Conservation (phyloP, 92 coral and sea anemone genomes). For the Pocillopora grandis region DNA sequence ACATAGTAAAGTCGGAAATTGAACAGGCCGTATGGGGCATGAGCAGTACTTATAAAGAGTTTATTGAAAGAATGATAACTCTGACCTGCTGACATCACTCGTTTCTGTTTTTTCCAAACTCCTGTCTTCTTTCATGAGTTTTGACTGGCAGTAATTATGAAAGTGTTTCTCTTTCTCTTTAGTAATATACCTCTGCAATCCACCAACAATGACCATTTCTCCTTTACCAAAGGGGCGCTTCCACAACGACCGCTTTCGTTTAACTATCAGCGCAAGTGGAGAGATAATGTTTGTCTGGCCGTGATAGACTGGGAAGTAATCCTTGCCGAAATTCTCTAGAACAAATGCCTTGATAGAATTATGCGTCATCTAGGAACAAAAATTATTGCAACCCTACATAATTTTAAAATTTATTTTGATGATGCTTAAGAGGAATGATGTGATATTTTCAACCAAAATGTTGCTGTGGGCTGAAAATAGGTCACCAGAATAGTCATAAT, state of each 20-base stretch:
- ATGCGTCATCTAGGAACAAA: constrained; percentile 22
- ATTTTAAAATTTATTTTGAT: not conserved
- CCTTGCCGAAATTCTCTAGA: constrained; percentile 56
- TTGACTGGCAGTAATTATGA: constrained; percentile 14
- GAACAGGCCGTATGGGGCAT: too few relatives aligned
- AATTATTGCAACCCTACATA: not conserved
- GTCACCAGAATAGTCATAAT: too few relatives aligned
- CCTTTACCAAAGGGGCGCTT: constrained; percentile 61
- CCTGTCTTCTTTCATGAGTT: constrained; percentile 21
- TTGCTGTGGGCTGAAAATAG: too few relatives aligned
- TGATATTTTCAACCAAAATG: too few relatives aligned
- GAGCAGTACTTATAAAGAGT: too few relatives aligned
- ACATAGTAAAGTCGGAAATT: too few relatives aligned
- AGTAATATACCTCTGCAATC: constrained; percentile 45
- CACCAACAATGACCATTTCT: constrained; percentile 45
- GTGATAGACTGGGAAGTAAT: constrained; percentile 60
- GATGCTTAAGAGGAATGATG: too few relatives aligned
- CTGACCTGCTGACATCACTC: constrained; percentile 27
- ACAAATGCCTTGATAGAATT: constrained; percentile 39
- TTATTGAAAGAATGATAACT: too few relatives aligned
- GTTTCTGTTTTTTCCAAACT: constrained; percentile 51
- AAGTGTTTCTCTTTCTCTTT: constrained; percentile 11
- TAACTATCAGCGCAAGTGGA: constrained; percentile 36
- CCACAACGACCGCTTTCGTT: constrained; percentile 64
- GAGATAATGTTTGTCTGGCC: constrained; percentile 42